Evolutionary conservation across 2,113 vertebrate genomes (phyloP).

Genomic region (Anoplopoma fimbria): DNA sequence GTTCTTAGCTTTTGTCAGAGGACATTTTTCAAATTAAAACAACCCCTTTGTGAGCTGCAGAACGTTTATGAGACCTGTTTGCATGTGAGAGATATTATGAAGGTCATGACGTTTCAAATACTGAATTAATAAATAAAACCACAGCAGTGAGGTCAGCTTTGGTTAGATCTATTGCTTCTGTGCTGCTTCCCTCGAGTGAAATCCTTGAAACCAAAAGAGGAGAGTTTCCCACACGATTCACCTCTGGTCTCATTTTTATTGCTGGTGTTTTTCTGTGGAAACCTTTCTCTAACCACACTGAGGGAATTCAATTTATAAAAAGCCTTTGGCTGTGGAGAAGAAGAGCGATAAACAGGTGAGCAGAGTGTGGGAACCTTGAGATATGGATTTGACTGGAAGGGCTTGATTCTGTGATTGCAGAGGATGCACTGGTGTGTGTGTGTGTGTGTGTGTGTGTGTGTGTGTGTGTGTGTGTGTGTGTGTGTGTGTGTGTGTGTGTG

Average conservation of each 20-base stretch:
- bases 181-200: neutral
- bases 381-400: conserved; percentile 24
- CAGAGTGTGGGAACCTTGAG: conserved; percentile 15
- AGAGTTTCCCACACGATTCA: too few species aligned
- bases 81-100: neutral
- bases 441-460: conserved; percentile 1
- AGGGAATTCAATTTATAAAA: conserved; percentile 28
- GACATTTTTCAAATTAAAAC: neutral
- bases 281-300: neutral
- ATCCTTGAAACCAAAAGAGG: conserved; percentile 16
- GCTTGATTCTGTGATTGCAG: neutral
- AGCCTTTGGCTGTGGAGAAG: neutral
- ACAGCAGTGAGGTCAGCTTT: too few species aligned
- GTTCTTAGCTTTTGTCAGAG: neutral
- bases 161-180: conserved; percentile 8
- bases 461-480: neutral
- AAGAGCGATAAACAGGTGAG: conserved; percentile 36
- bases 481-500: too few species aligned
- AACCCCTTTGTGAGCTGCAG: neutral
- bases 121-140: neutral
- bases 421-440: neutral
- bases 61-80: conserved; percentile 1
- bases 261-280: neutral
- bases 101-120: conserved; percentile 5
- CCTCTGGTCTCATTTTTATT: too few species aligned